Conservation (phyloP, 2,797 vertebrate species). For the Lepilemur ruficaudatus region DNA sequence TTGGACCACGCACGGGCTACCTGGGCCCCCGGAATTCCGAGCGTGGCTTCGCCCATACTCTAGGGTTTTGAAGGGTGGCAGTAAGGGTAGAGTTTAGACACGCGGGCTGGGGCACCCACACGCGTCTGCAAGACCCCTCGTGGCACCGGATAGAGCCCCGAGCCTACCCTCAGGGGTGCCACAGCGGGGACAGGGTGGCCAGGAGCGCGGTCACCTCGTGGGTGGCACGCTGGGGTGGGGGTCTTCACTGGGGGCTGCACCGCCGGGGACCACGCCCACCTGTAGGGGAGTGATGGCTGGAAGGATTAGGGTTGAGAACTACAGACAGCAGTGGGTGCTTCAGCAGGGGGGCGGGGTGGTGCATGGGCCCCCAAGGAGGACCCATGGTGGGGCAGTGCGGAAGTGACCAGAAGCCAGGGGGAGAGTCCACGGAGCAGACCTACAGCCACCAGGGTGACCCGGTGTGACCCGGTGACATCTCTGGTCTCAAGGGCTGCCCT, state of each 20-base stretch:
- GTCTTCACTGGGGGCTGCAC: not conserved
- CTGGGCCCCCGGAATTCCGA: too few relatives aligned
- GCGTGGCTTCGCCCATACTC: not conserved
- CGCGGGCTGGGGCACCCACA: fast-evolving
- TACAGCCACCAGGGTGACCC: not conserved
- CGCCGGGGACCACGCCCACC: not conserved
- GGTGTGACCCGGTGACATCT: not conserved
- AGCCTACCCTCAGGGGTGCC: not conserved
- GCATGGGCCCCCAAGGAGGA: not conserved
- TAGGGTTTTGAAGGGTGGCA: not conserved
- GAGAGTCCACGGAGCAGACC: not conserved
- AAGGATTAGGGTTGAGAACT: not conserved
- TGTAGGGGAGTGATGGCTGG: not conserved
- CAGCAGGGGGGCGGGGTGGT: too few relatives aligned
- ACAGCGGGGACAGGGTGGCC: too few relatives aligned
- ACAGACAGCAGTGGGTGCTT: not conserved
- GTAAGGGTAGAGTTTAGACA: fast-evolving
- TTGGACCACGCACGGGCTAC: fast-evolving
- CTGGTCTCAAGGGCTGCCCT: not conserved
- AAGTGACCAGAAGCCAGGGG: not conserved
- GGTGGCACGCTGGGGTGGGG: not conserved
- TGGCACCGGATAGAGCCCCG: not conserved
- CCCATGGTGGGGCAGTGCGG: fast-evolving
- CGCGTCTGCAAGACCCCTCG: not conserved
- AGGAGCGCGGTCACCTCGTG: too few relatives aligned